A percentile compares a stretch with the other conserved stretches of the same genome.
phyloP scores from a whole-genome alignment of 1,140 invertebrate genomes.

The Aphelenchoides fujianensis region DNA sequence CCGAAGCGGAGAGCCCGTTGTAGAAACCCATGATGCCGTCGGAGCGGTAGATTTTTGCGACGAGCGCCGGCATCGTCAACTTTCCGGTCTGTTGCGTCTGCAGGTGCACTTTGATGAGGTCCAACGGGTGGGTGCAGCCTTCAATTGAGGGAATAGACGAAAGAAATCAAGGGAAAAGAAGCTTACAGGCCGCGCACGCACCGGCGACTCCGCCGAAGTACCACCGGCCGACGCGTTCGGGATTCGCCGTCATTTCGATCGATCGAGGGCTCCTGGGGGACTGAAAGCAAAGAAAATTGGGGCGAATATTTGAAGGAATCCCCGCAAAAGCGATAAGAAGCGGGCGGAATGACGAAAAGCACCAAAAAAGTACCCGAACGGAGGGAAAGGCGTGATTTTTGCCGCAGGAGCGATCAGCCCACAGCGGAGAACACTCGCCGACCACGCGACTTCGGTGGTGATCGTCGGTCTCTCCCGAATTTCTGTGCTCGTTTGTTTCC shows the following conservation, averaged over 20 bases:
- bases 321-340: no score
- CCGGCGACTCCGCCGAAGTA: constrained; percentile 75
- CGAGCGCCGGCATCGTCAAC: constrained; percentile 72
- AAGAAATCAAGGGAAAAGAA: constrained; percentile 23
- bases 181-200: constrained; percentile 78
- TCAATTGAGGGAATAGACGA: not conserved
- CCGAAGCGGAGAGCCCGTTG: constrained; percentile 90
- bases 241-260: constrained; percentile 5
- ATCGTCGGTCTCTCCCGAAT: no score
- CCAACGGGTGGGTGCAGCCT: constrained; percentile 88
- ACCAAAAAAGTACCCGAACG: no score
- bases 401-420: no score
- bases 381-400: no score
- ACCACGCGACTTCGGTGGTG: no score
- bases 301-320: no score
- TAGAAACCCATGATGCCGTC: constrained; percentile 77
- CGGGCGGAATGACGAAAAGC: no score
- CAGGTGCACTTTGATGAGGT: constrained; percentile 83
- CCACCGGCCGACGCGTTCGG: constrained; percentile 52
- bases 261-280: no score
- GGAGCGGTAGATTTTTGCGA: constrained; percentile 63
- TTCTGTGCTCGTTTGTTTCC: no score
- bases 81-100: constrained; percentile 88
- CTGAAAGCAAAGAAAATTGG: no score
- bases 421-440: no score